Evolutionary conservation across 2,113 vertebrate species (phyloP), one percentile per base, ranked within the genome.

Genomic region (Lophius piscatorius): DNA sequence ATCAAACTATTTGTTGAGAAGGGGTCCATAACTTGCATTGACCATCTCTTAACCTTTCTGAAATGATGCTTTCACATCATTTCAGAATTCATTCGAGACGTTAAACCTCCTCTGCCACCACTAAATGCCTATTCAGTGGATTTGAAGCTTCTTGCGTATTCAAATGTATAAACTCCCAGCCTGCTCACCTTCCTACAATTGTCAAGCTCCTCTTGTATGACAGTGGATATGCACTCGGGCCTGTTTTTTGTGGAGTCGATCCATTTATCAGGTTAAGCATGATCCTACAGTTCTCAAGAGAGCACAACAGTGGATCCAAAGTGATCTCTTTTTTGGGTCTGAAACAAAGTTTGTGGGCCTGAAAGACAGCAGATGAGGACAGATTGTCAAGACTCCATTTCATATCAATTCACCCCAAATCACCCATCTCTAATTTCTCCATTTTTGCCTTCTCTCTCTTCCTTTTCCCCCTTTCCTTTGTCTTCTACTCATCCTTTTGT

Each of bases 401-500:
- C 35, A 70, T 58, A 63, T 76, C 63, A 65, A 59, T 59, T 71
- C 29, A n/a, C 45, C 42, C 31, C 36, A 45, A 62, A 67, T 76
- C 61, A 45, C 24, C 8, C 5, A 9, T 31, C 22, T 45, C 35
- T 67, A 44, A 66, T 72, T 63, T 86, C 88, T 70, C 68, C 68
- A 59, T 40, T 21, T 55, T 46, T 49, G 23, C 41, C 44, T 51
- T 83, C 88, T 50, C 70, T 78, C 60, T 50, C 36, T 36, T 7
- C 36, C 42, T 7, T 51, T 58, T 66, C 16, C 35, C 16, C 46
- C 39, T 48, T 16, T 7, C 60, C 71, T 52, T 50, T 71, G 67
- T 74, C 54, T 70, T 39, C 38, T 9, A 29, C 59, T 70, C 70
- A 76, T 82, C 75, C 68, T 36, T 85, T 87, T 82, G 79, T 87